These are phyloP conservation scores for Periophthalmodon schlosseri DNA, from an alignment of 2,113 vertebrate species.

Conservation along the genomic window DNA sequence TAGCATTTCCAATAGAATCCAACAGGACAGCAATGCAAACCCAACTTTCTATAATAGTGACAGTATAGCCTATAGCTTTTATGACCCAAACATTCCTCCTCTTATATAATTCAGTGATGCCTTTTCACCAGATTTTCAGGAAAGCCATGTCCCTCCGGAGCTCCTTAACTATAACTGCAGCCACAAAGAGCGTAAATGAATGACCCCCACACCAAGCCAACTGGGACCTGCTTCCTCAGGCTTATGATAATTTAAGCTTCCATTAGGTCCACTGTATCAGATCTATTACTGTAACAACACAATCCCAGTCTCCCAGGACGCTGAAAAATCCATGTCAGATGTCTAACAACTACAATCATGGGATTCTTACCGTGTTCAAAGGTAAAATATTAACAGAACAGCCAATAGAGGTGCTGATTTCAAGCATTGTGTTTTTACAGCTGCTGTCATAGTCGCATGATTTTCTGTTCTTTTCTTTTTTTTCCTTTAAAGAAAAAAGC, in stretches of 20 bases:
- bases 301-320: background rate
- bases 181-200: background rate
- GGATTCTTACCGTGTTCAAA: background rate
- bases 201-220: constrained; percentile 8
- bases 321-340: background rate
- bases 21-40: background rate
- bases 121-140: constrained; percentile 4
- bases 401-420: background rate
- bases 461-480: background rate
- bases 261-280: background rate
- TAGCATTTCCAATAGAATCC: background rate
- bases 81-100: background rate
- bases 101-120: background rate
- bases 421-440: background rate
- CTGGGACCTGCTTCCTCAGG: background rate
- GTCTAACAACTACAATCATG: background rate
- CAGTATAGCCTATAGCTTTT: background rate
- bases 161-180: constrained; percentile 1
- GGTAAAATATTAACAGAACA: background rate
- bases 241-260: background rate
- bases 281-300: background rate
- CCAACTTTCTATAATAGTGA: background rate
- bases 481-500: too few relatives aligned
- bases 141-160: constrained; percentile 4
- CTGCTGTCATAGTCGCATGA: background rate